A percentile compares a stretch with the other conserved stretches of the same genome.
Evolutionary conservation across 2,113 vertebrate genomes (phyloP).

Genomic region (Prolemur simus): DNA sequence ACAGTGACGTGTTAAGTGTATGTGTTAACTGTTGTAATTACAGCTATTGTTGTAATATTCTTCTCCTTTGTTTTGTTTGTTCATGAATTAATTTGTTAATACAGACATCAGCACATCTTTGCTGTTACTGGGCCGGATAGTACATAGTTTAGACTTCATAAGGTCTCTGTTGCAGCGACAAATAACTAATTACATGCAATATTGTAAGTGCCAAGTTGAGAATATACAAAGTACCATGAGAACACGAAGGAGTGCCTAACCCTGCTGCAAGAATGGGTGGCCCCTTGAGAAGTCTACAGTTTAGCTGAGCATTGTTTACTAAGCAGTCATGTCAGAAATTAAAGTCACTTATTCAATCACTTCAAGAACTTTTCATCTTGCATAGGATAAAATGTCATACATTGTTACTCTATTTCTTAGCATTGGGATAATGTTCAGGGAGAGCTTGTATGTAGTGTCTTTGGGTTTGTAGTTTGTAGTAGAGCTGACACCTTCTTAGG

Average conservation of each 20-base stretch:
- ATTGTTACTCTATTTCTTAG: neutral
- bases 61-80: neutral
- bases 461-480: neutral
- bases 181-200: no score
- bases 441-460: fast-evolving
- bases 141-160: neutral
- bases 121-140: fast-evolving
- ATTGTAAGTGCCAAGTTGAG: neutral
- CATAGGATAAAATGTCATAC: neutral
- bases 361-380: neutral
- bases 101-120: neutral
- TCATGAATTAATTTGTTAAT: neutral
- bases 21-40: fast-evolving
- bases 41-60: fast-evolving
- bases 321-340: neutral
- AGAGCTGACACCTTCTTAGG: no score
- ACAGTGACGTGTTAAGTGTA: no score
- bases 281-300: neutral
- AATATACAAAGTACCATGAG: neutral
- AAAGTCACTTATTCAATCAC: neutral
- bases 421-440: neutral
- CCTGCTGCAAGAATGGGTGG: fast-evolving
- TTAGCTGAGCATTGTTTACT: neutral
- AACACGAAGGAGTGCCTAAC: fast-evolving
- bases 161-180: neutral